Base-by-base conservation (phyloP, 1,140 invertebrate species). In the Drosophila sturtevanti region DNA sequence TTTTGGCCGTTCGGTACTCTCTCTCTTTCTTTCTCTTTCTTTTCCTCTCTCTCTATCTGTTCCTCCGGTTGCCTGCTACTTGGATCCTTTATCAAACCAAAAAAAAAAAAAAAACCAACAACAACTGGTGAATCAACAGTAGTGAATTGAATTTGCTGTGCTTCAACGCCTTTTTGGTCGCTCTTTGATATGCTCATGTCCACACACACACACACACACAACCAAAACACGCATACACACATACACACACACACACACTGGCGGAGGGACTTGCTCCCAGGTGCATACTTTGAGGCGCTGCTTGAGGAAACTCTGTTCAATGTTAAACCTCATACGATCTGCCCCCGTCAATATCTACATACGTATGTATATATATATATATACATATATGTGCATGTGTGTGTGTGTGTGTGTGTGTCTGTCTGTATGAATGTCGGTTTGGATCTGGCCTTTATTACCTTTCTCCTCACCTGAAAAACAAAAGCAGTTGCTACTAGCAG, bases 71-170 rank as follows among this genome's bases (percentile, higher is more conserved):
- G 41, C 27, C 51, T 59, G 18, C 9, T 16, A 51, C 48, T 51
- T 66, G 74, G 60, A 79, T 77, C 79, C 84, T 77, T 89, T 89
- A 84, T 84, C 72, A 77, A 77, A 81, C 75, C 63, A 38, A 55
- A 77, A 70, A 54, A 48, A 48, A 48, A 44, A 84, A 63, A 48
- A 71, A 78, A 72, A 77, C 63, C 31, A 87, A 68, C 81, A 81
- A 72, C 67, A 61, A 74, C 41, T 52, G 61, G 63, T 65, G 77
- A 79, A 82, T 81, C 82, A 87, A 87, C 82, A 87, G 81, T 86
- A 81, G 79, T 89, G 77, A 89, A 87, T 87, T 89, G 72, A 87
- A 84, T 87, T 89, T 87, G 79, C 69, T 89, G 60, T 84, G 84
- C 84, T 89, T 81, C 72, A 87, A 89, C 84, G 80, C 84, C 84